Conservation (phyloP, 2,113 vertebrate species). For the Neogale vison region DNA sequence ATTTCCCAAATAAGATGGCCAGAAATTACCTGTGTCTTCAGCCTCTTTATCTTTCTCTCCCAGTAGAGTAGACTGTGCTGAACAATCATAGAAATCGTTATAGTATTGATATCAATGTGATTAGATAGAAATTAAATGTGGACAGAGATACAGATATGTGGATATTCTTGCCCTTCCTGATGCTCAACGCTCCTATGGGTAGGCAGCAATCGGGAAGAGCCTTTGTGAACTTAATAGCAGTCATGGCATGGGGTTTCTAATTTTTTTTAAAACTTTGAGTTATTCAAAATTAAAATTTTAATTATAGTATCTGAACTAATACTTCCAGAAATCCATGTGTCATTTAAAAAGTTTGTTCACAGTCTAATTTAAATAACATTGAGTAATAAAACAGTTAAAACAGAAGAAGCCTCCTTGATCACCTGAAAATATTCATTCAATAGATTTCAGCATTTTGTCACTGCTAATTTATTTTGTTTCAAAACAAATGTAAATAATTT, state of each 20-base stretch:
- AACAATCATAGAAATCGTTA: not conserved
- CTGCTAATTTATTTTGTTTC: not conserved
- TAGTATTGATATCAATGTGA: not conserved
- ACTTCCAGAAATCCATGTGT: not conserved
- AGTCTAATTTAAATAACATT: not conserved
- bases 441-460: not conserved
- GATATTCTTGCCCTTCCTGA: rapidly evolving
- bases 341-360: not conserved
- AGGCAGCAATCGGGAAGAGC: rapidly evolving
- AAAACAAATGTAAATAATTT: not conserved
- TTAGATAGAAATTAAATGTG: not conserved
- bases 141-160: not conserved
- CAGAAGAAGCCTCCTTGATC: not conserved
- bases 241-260: not conserved
- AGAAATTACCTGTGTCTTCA: not conserved
- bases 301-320: not conserved
- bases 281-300: not conserved
- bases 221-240: not conserved
- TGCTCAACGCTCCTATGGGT: rapidly evolving
- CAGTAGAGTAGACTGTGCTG: not conserved
- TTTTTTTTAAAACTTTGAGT: not conserved
- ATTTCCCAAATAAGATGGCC: not conserved
- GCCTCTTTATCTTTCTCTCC: not conserved
- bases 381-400: not conserved
- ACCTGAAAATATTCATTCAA: not conserved